Percentiles rank a stretch among this genome's conserved stretches.
phyloP scores from a whole-genome alignment of 2,113 vertebrate genomes.

The Phaethornis superciliosus region DNA sequence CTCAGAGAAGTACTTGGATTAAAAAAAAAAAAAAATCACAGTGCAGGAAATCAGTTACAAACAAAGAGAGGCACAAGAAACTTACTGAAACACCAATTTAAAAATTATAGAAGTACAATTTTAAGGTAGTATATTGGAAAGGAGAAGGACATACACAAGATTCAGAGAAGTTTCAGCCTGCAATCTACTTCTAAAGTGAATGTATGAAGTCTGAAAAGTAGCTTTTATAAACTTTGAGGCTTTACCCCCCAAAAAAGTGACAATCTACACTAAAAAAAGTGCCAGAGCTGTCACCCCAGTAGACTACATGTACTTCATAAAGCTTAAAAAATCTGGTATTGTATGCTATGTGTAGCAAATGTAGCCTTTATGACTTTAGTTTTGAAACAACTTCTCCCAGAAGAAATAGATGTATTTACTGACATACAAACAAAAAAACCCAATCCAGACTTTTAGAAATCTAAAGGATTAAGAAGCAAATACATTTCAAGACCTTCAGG shows the following conservation, averaged over 20 bases:
- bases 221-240: neutral
- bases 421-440: neutral
- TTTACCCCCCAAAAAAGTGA: accelerated
- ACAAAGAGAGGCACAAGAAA: neutral
- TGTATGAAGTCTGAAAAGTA: neutral
- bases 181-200: neutral
- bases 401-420: neutral
- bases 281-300: neutral
- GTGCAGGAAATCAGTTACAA: neutral
- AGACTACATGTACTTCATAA: neutral
- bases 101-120: neutral
- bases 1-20: neutral
- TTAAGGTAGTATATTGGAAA: neutral
- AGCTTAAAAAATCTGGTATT: neutral
- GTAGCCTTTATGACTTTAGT: neutral
- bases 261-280: neutral
- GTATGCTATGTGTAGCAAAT: neutral
- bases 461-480: neutral
- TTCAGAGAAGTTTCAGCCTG: neutral
- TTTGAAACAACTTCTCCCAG: neutral
- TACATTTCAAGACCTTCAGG: neutral
- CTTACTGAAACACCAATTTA: neutral
- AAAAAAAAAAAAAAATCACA: neutral
- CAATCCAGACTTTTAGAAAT: neutral
- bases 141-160: neutral